A percentile compares a stretch with the other conserved stretches of the same genome.
Conservation (phyloP, 2,113 vertebrate genomes). For the Brevimyrus niger region DNA sequence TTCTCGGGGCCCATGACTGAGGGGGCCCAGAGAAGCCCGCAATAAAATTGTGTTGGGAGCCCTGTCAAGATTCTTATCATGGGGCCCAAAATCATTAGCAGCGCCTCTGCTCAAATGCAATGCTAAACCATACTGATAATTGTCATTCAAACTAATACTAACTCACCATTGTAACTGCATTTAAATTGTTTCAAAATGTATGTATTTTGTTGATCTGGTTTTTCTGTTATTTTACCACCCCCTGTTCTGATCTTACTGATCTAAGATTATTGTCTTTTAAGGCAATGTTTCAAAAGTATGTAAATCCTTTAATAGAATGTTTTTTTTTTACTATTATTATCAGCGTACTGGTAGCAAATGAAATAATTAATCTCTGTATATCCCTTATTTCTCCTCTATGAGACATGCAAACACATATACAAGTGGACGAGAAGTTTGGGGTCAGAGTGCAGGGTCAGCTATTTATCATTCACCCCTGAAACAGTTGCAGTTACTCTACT, state of each 20-base stretch:
- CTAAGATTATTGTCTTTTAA: neutral
- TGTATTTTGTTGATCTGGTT: neutral
- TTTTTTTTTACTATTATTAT: neutral
- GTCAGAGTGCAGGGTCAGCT: neutral
- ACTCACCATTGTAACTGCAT: neutral
- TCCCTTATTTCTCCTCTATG: neutral
- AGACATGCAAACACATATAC: neutral
- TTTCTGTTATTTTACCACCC: neutral
- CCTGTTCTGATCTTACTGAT: neutral
- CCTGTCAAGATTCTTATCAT: too few relatives aligned
- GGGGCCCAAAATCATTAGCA: too few relatives aligned
- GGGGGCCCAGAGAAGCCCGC: too few relatives aligned
- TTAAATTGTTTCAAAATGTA: neutral
- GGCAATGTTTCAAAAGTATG: neutral
- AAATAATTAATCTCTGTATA: neutral
- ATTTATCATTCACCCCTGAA: neutral
- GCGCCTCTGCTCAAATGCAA: too few relatives aligned
- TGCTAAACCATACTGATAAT: neutral
- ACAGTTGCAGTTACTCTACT: neutral
- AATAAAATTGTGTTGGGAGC: too few relatives aligned
- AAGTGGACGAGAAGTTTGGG: neutral
- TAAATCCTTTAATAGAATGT: neutral
- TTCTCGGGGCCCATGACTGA: too few relatives aligned
- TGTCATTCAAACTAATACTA: neutral
- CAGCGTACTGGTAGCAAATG: neutral